phyloP scores from a whole-genome alignment of 2,888 invertebrate species.

The Polydesmus complanatus region DNA sequence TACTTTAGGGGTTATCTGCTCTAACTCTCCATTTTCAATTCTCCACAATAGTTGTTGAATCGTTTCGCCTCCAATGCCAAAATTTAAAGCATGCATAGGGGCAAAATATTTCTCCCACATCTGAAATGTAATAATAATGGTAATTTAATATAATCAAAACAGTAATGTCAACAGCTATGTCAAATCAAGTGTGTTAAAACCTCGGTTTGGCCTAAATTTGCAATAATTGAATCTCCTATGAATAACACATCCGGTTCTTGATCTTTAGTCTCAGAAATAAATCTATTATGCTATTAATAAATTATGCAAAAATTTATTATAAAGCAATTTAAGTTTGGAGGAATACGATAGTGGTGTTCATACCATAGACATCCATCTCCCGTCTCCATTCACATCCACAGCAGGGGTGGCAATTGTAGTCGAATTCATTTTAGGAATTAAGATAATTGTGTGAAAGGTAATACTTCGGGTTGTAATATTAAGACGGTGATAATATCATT shows the following conservation, averaged over 20 bases:
- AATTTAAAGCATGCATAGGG: conserved; percentile 79
- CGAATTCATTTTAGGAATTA: conserved; percentile 15
- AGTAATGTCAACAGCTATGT: not conserved
- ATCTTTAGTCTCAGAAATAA: conserved; percentile 67
- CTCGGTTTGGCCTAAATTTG: conserved; percentile 65
- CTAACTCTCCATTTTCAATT: conserved; percentile 74
- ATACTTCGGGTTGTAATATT: too few relatives aligned
- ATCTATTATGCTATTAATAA: conserved; percentile 58
- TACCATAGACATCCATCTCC: conserved; percentile 70
- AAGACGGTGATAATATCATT: too few relatives aligned
- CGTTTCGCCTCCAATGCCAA: conserved; percentile 75
- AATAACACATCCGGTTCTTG: conserved; percentile 86
- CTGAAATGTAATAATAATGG: conserved; percentile 22
- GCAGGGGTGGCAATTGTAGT: conserved; percentile 43
- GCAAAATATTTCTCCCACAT: conserved; percentile 83
- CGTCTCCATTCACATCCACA: conserved; percentile 67
- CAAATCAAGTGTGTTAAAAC: conserved; percentile 23
- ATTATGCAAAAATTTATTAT: not conserved
- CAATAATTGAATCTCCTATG: conserved; percentile 75
- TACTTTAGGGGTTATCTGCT: conserved; percentile 77
- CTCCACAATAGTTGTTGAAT: conserved; percentile 84
- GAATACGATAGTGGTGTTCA: conserved; percentile 19
- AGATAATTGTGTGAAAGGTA: too few relatives aligned
- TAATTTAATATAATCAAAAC: not conserved
- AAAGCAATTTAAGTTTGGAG: not conserved